Conservation (phyloP, 2,113 vertebrate species). For the Geococcyx californianus region DNA sequence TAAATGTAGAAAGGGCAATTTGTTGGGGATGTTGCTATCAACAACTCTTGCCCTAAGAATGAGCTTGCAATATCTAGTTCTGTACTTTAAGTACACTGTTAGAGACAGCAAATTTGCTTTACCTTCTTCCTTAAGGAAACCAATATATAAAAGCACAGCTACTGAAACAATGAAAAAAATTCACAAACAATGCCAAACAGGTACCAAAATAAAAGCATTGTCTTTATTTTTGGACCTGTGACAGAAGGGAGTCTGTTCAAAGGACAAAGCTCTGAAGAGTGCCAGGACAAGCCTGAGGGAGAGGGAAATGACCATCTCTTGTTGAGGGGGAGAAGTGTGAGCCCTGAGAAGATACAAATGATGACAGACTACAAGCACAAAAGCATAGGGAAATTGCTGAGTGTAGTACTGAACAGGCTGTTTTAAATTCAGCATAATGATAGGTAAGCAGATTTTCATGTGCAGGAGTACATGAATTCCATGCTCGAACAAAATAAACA, state of each 20-base stretch:
- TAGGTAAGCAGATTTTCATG: neutral
- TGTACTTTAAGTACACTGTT: neutral
- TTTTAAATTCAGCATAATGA: neutral
- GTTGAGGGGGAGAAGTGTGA: neutral
- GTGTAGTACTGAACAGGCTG: neutral
- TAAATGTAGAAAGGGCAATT: neutral
- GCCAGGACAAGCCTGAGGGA: neutral
- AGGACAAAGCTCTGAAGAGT: neutral
- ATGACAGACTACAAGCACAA: neutral
- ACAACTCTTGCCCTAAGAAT: neutral
- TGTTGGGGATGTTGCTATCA: neutral
- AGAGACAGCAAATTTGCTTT: neutral
- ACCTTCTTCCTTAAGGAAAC: neutral
- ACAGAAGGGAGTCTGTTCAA: neutral
- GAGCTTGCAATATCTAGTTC: neutral
- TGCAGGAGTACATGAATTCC: neutral
- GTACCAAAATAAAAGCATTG: neutral
- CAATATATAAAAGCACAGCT: neutral
- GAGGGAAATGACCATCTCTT: neutral
- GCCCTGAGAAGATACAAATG: neutral
- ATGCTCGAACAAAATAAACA: neutral
- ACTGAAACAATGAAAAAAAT: neutral
- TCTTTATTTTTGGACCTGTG: neutral
- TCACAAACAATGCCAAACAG: neutral
- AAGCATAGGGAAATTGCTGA: neutral